Percentiles rank a stretch among this genome's conserved stretches.
Evolutionary conservation across 2,113 vertebrate species (phyloP).

Genomic region (Podarcis cretensis): DNA sequence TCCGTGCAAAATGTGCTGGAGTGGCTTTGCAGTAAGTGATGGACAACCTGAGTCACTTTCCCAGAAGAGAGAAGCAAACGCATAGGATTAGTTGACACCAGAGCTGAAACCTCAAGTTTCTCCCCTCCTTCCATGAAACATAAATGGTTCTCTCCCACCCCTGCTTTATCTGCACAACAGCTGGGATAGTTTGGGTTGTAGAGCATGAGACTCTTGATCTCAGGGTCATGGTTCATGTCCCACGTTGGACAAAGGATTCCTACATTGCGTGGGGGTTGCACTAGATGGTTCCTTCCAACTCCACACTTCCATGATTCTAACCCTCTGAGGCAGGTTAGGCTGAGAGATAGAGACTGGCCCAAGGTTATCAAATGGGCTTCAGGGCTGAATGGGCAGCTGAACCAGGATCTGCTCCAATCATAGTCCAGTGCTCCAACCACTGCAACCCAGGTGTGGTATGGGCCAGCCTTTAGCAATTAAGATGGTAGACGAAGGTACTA

Average conservation of each 20-base stretch:
- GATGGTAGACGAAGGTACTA: no score
- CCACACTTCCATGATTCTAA: no score
- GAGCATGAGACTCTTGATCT: no score
- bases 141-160: background rate
- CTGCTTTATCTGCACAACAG: background rate
- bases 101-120: background rate
- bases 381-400: background rate
- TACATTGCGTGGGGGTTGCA: no score
- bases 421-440: background rate
- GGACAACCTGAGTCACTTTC: constrained; percentile 25
- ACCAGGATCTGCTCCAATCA: no score
- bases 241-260: no score
- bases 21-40: constrained; percentile 28
- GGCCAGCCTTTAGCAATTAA: no score
- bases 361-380: background rate
- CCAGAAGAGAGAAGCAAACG: background rate
- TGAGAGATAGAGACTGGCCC: background rate
- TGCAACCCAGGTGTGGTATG: no score
- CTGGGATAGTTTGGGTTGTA: background rate
- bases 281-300: background rate
- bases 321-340: background rate
- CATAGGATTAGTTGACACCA: background rate
- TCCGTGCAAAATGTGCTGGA: constrained; percentile 17
- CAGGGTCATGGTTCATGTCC: no score
- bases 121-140: background rate